These are phyloP conservation scores for Nyctereutes procyonoides DNA, from an alignment of 2,113 vertebrate species.

Conservation along the genomic window DNA sequence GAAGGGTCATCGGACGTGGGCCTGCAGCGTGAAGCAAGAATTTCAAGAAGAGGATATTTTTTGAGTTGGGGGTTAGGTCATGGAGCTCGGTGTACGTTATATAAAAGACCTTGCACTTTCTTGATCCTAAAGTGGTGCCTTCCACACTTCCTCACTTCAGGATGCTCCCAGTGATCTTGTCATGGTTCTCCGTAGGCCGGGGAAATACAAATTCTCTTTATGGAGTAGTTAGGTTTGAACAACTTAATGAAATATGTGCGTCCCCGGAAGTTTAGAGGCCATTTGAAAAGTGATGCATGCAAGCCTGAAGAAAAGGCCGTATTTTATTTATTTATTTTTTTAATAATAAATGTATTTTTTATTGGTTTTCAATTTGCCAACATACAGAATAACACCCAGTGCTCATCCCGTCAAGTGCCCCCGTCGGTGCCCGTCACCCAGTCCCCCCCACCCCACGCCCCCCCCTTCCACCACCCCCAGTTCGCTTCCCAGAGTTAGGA, in stretches of 20 bases:
- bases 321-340: not conserved
- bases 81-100: not conserved
- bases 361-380: too few species aligned
- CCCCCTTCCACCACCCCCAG: too few species aligned
- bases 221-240: slow-evolving; percentile 33
- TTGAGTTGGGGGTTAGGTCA: too few species aligned
- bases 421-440: too few species aligned
- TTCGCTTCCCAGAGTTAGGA: too few species aligned
- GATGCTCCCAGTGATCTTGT: not conserved
- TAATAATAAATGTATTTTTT: too few species aligned
- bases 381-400: too few species aligned
- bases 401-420: too few species aligned
- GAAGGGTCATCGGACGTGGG: not conserved
- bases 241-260: slow-evolving; percentile 51
- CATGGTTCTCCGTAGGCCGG: not conserved
- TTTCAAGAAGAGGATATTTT: not conserved
- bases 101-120: not conserved
- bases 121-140: not conserved
- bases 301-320: not conserved
- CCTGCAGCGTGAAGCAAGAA: not conserved
- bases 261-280: not conserved
- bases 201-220: slow-evolving; percentile 44
- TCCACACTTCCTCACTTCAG: not conserved
- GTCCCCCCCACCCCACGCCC: too few species aligned
- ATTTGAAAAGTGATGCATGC: slow-evolving; percentile 6